Evolutionary conservation across 2,113 vertebrate genomes (phyloP), one percentile per base, ranked within the genome.

Genomic region (Neodon shergylaensis): DNA sequence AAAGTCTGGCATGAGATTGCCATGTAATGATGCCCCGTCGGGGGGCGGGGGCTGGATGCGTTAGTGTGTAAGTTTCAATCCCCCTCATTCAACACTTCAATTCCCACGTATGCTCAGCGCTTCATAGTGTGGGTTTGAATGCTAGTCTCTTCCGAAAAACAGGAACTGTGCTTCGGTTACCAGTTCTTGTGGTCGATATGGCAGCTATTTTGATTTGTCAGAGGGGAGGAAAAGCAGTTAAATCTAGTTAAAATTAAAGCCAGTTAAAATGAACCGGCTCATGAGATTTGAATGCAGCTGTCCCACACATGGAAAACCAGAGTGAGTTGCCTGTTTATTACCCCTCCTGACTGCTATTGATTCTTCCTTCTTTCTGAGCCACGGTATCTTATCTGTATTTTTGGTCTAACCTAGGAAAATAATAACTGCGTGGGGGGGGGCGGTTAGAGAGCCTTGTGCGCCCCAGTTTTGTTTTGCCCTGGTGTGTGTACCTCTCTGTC

Each of bases 401-500:
- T 93, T 70, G 96, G 72, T 96, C 58, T 95, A 94, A 96, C 95
- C 96, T 97, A 97, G 97, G 97, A 98, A 98, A 98, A 98, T 94
- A 98, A 98, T 97, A 98, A 98, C 97, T 95, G 96, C 97, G 93
- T 49, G 97, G 91, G 98, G 98, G 97, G 97, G 92, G 98, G 6
- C 6, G 19, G 19, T 58, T 24, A 98, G 98, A 97, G 98, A 98
- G 98, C 97, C 96, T 94, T 97, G 89, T 87, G 77, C 63, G 92
- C 83, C 93, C 97, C 98, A 97, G 97, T 98, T 98, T 98, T 98
- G 97, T 98, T 98, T 98, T 97, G 94, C 97, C 74, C 89, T 97
- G 98, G 98, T 98, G 98, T 98, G 98, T 97, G 97, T 89, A 90
- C 88, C 97, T 93, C 97, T 97, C 96, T 22, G 98, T 99, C 99